These are phyloP conservation scores for Rhingia campestris DNA, from an alignment of 2,888 invertebrate species.

Conservation along the genomic window DNA sequence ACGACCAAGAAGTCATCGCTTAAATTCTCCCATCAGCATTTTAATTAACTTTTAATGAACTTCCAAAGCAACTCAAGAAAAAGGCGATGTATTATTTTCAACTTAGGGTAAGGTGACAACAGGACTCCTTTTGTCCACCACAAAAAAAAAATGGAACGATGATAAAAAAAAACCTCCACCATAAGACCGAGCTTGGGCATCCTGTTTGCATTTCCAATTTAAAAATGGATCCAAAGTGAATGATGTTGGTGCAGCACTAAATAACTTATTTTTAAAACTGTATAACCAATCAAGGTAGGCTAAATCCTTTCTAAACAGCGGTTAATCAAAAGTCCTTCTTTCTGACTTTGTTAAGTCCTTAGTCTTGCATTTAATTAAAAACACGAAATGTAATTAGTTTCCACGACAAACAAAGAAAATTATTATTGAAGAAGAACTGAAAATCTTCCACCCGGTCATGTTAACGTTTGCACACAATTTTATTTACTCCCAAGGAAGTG, in stretches of 20 bases:
- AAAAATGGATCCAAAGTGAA: background rate
- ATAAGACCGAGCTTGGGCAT: background rate
- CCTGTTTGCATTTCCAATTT: conserved; percentile 23
- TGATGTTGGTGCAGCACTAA: background rate
- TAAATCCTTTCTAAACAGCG: conserved; percentile 17
- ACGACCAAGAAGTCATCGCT: conserved; percentile 28
- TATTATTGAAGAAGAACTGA: conserved; percentile 1
- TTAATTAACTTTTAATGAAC: conserved; percentile 63
- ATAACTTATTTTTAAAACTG: background rate
- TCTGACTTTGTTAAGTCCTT: background rate
- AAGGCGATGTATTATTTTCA: background rate
- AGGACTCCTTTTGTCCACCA: conserved; percentile 24
- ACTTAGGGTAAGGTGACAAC: background rate
- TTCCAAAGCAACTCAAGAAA: conserved; percentile 14
- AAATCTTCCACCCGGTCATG: conserved; percentile 20
- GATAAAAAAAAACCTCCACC: conserved; percentile 7
- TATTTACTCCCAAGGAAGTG: background rate
- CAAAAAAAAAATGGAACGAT: conserved; percentile 10
- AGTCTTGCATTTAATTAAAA: conserved; percentile 15
- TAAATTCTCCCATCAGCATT: conserved; percentile 51
- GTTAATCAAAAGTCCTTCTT: conserved; percentile 7
- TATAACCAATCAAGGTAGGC: background rate
- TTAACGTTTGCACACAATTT: conserved; percentile 32
- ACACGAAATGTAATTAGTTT: conserved; percentile 41
- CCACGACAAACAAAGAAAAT: conserved; percentile 5